Percentiles rank a stretch among this genome's conserved stretches.
Evolutionary conservation across 1,140 invertebrate genomes (phyloP).

Genomic region (Cryptotermes secundus): DNA sequence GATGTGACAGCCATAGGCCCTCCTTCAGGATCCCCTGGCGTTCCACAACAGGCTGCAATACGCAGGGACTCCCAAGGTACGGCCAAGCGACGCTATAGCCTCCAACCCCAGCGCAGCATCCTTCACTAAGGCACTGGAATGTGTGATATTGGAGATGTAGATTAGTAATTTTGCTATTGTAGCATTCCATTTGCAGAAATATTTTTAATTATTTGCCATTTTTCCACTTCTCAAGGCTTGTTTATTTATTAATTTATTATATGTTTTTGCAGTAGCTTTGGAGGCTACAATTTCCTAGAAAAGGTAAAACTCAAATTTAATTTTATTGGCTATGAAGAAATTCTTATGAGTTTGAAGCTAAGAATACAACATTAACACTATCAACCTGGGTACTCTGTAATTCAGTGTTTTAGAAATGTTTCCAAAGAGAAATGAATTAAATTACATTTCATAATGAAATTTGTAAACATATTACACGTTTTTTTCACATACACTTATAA

Average conservation of each 20-base stretch:
- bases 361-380: not conserved
- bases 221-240: not conserved
- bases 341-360: not conserved
- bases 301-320: not conserved
- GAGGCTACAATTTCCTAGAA: not conserved
- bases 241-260: not conserved
- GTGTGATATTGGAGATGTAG: slow-evolving; percentile 5
- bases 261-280: not conserved
- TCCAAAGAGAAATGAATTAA: no score
- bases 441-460: no score
- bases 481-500: no score
- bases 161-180: slow-evolving; percentile 13
- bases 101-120: slow-evolving; percentile 37
- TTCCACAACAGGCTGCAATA: slow-evolving; percentile 36
- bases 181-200: not conserved
- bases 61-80: slow-evolving; percentile 48
- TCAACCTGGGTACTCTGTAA: no score
- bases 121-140: slow-evolving; percentile 30
- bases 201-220: not conserved
- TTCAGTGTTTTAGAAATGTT: no score
- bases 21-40: slow-evolving; percentile 27
- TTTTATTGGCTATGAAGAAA: not conserved
- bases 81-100: slow-evolving; percentile 35
- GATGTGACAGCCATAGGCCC: slow-evolving; percentile 27
- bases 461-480: no score